These are phyloP conservation scores for Scaptomyza graminum DNA, from an alignment of 1,140 invertebrate genomes.

Conservation along the genomic window DNA sequence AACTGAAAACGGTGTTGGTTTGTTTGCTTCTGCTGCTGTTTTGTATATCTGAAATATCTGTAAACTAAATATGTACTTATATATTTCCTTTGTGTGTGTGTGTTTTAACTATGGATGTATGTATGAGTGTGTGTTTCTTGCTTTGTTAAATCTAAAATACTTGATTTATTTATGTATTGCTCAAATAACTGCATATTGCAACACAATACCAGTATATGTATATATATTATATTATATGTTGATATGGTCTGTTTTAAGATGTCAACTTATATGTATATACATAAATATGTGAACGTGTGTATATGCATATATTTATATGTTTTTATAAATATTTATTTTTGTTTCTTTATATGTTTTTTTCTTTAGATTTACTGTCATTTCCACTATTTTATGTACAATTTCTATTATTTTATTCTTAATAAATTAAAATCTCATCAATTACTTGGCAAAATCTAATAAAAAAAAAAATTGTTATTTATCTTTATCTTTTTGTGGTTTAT, in stretches of 20 bases:
- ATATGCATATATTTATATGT: slow-evolving; percentile 11
- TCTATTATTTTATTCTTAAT: not conserved
- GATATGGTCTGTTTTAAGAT: slow-evolving; percentile 74
- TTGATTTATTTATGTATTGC: slow-evolving; percentile 30
- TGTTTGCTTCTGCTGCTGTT: slow-evolving; percentile 18
- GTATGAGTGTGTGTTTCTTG: slow-evolving; percentile 17
- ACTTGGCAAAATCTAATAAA: slow-evolving; percentile 43
- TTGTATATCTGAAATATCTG: slow-evolving; percentile 12
- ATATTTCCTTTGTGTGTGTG: slow-evolving; percentile 17
- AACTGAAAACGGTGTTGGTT: slow-evolving; percentile 57
- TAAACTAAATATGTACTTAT: slow-evolving; percentile 27
- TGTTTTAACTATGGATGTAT: slow-evolving; percentile 25
- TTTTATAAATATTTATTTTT: slow-evolving; percentile 14
- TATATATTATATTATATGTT: slow-evolving; percentile 61
- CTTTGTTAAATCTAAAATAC: too few species aligned
- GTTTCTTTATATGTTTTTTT: slow-evolving; percentile 21
- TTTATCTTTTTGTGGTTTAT: slow-evolving; percentile 15
- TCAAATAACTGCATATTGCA: slow-evolving; percentile 59
- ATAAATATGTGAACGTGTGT: slow-evolving; percentile 12
- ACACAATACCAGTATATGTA: slow-evolving; percentile 37
- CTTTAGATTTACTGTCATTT: slow-evolving; percentile 33
- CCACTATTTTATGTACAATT: slow-evolving; percentile 41
- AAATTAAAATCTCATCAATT: slow-evolving; percentile 2
- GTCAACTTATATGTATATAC: slow-evolving; percentile 34
- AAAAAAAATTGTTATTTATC: slow-evolving; percentile 4